Base-by-base conservation (phyloP, 1,140 invertebrate species). In the Nebria ingens region DNA sequence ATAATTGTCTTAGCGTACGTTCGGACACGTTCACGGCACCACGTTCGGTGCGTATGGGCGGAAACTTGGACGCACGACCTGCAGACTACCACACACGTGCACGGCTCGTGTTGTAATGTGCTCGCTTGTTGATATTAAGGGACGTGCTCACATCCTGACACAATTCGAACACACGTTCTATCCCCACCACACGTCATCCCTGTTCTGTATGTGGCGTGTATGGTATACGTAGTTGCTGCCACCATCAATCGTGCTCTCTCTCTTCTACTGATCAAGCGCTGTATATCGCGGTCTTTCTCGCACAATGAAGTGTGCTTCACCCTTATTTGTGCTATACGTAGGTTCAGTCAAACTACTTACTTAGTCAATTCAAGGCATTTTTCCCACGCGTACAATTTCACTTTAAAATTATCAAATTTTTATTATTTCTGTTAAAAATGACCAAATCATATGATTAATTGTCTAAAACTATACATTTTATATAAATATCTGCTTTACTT, bases 1-100 rank as follows among this genome's bases (percentile, higher is more conserved):
- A 20, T 21, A 9, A 21, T 15, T 55, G 21, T 40, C 45, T 49
- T 54, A 52, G 52, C 53, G 42, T 59, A 60, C 57, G 56, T 53
- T 58, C 53, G 61, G 51, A 55, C 58, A 58, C 54, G 40, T 55
- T 51, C 21, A 12, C 50, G 42, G 51, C 34, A 55, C 56, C 60
- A 59, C 57, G 62, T 61, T 57, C 58, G 51, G 49, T 56, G 55
- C 61, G 64, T 57, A 61, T 59, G 59, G 58, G 57, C 59, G 56
- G 62, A 65, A 64, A 69, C 68, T 40, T 56, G 57, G 60, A 61
- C 68, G 68, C 65, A 68, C 68, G 68, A 57, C 63, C 53, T 21
- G 61, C 61, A 63, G 64, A 55, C 59, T 56, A 64, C 62, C 61
- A 61, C 58, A 58, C 65, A 65, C 62, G 64, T 64, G 64, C 56